Conservation (phyloP, 2,113 vertebrate species). For the Pimephales promelas region DNA sequence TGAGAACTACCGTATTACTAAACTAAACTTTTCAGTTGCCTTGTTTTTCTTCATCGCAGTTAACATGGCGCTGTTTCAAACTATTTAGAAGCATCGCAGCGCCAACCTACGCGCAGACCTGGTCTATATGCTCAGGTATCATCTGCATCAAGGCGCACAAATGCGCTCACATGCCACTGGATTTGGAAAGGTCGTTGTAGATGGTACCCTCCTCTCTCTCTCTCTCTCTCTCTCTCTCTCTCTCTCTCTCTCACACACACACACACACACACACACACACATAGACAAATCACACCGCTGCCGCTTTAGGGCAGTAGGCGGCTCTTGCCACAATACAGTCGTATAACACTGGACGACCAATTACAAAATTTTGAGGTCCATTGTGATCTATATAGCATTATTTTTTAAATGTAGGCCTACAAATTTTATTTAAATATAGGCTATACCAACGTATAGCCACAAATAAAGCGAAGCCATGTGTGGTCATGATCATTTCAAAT, state of each 20-base stretch:
- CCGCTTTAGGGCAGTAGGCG: slow-evolving; percentile 2
- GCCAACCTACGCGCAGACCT: neutral
- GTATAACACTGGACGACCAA: neutral
- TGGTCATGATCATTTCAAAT: no score
- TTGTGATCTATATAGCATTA: no score
- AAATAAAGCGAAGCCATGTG: no score
- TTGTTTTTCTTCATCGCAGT: slow-evolving; percentile 16
- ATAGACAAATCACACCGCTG: slow-evolving; percentile 6
- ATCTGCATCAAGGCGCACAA: neutral
- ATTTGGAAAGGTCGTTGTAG: slow-evolving; percentile 5
- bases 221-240: neutral
- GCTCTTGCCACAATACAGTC: neutral
- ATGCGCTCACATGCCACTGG: slow-evolving; percentile 47
- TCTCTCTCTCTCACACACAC: neutral
- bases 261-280: neutral
- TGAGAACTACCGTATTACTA: slow-evolving; percentile 4
- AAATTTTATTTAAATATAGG: no score
- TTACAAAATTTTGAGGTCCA: neutral
- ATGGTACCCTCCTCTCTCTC: slow-evolving; percentile 41
- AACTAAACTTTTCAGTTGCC: slow-evolving; percentile 48
- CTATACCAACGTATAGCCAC: no score
- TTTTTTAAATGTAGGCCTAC: no score
- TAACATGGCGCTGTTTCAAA: slow-evolving; percentile 6
- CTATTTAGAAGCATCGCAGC: slow-evolving; percentile 33
- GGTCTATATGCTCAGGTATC: neutral